These are phyloP conservation scores for Pantala flavescens DNA, from an alignment of 1,140 invertebrate species.

Conservation along the genomic window DNA sequence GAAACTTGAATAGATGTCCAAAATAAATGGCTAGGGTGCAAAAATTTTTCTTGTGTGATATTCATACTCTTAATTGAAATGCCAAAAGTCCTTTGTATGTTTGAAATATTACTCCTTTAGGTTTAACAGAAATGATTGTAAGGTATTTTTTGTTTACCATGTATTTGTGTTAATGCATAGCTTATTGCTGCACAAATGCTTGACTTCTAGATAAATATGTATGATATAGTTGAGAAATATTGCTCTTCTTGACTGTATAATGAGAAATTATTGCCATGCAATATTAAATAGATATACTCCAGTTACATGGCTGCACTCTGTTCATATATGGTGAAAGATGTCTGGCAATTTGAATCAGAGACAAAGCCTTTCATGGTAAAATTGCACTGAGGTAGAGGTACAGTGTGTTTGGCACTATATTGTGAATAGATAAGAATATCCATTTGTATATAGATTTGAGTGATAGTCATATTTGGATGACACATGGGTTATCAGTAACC, in stretches of 20 bases:
- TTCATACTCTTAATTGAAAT: no score
- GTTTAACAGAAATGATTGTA: no score
- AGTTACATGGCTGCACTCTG: neutral
- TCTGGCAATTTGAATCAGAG: no score
- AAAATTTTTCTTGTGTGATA: no score
- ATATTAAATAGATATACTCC: neutral
- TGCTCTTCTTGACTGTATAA: neutral
- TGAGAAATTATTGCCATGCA: constrained; percentile 2
- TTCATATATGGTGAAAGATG: neutral
- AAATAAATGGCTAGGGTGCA: no score
- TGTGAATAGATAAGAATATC: neutral
- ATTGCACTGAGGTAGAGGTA: no score
- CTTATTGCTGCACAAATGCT: neutral
- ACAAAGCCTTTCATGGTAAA: no score
- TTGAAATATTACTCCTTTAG: no score
- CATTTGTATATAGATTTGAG: neutral
- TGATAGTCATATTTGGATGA: neutral
- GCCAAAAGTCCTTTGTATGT: no score
- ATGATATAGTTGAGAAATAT: neutral
- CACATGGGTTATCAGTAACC: neutral
- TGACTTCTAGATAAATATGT: neutral
- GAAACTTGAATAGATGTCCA: no score
- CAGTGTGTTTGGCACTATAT: neutral
- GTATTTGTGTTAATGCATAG: neutral
- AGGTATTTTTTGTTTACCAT: neutral